phyloP scores from a whole-genome alignment of 2,888 invertebrate species.

The Meganola albula region DNA sequence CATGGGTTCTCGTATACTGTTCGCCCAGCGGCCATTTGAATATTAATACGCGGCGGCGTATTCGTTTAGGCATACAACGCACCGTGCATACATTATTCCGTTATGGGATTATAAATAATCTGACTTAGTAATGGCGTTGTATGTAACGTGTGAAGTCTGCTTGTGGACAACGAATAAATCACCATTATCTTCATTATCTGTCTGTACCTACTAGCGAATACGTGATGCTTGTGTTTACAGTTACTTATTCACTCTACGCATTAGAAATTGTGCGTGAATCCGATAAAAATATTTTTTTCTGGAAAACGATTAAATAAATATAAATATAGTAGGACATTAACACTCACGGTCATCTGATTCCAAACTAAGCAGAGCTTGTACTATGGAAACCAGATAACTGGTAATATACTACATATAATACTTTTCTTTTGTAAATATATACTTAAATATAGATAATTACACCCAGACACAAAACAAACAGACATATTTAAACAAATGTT shows the following conservation, averaged over 20 bases:
- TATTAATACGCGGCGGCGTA: slow-evolving; percentile 58
- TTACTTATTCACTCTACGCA: slow-evolving; percentile 24
- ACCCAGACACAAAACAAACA: too few species aligned
- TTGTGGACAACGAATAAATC: slow-evolving; percentile 29
- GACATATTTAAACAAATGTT: too few species aligned
- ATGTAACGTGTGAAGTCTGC: slow-evolving; percentile 34
- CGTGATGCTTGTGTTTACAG: slow-evolving; percentile 22
- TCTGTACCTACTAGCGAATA: slow-evolving; percentile 24
- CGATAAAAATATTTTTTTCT: slow-evolving; percentile 17
- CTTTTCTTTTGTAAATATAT: too few species aligned
- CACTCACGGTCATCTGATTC: too few species aligned
- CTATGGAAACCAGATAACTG: too few species aligned
- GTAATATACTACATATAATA: too few species aligned
- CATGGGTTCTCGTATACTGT: slow-evolving; percentile 48
- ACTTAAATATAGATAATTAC: too few species aligned
- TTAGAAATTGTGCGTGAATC: slow-evolving; percentile 17
- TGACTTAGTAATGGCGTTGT: slow-evolving; percentile 31
- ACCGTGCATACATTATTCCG: slow-evolving; percentile 51
- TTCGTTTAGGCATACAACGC: slow-evolving; percentile 48
- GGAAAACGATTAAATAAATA: too few species aligned
- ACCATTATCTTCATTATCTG: slow-evolving; percentile 31
- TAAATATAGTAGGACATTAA: too few species aligned
- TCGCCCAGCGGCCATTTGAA: slow-evolving; percentile 63
- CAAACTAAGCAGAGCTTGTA: too few species aligned
- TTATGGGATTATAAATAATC: slow-evolving; percentile 51